Base-by-base conservation (phyloP, 92 coral and sea anemone genomes). In the Palythoa heliodiscus region DNA sequence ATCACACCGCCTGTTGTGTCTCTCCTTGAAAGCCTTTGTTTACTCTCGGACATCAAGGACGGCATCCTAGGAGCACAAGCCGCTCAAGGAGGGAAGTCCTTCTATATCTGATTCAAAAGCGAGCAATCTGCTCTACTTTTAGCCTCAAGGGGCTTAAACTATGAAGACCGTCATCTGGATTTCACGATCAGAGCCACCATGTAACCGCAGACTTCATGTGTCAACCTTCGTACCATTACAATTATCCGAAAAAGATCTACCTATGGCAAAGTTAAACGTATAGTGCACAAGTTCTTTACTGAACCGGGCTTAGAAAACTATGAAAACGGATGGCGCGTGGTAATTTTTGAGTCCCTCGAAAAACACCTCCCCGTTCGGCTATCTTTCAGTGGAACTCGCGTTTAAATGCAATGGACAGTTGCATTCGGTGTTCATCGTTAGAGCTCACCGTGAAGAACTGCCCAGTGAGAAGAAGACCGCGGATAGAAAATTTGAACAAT, bases 371-470 rank as follows among this genome's bases (percentile, higher is more conserved):
- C 83, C 0, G 48, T 53, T 11, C 83, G 83, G 1, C 50, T 85
- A 1, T 2, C 74, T 29, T n/a, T 35, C 47, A 43, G 23, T 0
- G 88, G 88, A 11, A 3, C 8, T 85, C 13, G 88, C 83, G 11
- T 75, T 85, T 14, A 85, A 85, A 63, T 75, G 75, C 69, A 85
- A 83, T n/a, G 83, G 88, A 43, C 83, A 85, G 75, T 60, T 85
- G 88, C n/a, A 47, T 85, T 39, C 77, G 76, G 24, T 85, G 83
- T 53, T 85, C 88, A 1, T 75, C 88, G 43, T 29, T 85, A 73
- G 88, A 85, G 4, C 88, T 75, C 20, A 16, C 35, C 13, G 88
- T 85, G 11, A 47, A 75, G 40, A 25, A 24, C 10, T 75, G 88
- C 73, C 88, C 88, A 5, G 15, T 75, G 0, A 14, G 75, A 63